A percentile compares a stretch with the other conserved stretches of the same genome.
phyloP scores from a whole-genome alignment of 2,888 invertebrate genomes.

The Ypsolopha scabrella region DNA sequence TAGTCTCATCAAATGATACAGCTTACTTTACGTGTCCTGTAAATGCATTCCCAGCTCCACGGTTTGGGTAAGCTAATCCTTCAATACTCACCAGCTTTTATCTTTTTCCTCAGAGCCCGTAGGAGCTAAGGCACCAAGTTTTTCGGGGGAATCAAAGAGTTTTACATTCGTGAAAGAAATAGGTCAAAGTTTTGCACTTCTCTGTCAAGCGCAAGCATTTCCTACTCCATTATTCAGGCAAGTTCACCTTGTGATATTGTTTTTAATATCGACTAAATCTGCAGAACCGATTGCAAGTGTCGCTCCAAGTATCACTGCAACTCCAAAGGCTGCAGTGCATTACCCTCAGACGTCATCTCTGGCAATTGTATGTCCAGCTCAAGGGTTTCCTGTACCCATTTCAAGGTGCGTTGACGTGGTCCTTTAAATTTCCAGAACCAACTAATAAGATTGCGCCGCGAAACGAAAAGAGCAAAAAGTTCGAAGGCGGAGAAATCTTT shows the following conservation, averaged over 20 bases:
- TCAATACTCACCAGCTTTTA: background rate
- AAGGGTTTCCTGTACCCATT: conserved; percentile 72
- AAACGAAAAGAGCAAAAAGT: conserved; percentile 53
- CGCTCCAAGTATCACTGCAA: conserved; percentile 62
- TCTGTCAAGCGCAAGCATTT: conserved; percentile 71
- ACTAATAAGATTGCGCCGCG: conserved; percentile 76
- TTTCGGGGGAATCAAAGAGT: conserved; percentile 40
- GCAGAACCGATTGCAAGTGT: conserved; percentile 61
- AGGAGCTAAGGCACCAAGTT: conserved; percentile 37
- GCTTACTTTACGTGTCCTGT: conserved; percentile 72
- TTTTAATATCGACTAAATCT: conserved; percentile 8
- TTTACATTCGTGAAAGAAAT: conserved; percentile 33
- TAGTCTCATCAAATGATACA: conserved; percentile 63
- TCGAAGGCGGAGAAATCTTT: conserved; percentile 53
- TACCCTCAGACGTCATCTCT: conserved; percentile 39
- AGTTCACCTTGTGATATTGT: conserved; percentile 11
- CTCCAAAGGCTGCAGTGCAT: conserved; percentile 55
- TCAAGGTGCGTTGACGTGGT: conserved; percentile 68
- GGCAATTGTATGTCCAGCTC: conserved; percentile 64
- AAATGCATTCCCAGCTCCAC: conserved; percentile 69
- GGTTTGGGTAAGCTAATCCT: conserved; percentile 56
- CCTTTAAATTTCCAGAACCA: conserved; percentile 69
- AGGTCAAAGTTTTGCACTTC: conserved; percentile 36
- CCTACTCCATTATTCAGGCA: conserved; percentile 64
- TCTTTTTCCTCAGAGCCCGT: conserved; percentile 11